Conservation (phyloP, 2,888 invertebrate species). For the Ennomos erosarius region DNA sequence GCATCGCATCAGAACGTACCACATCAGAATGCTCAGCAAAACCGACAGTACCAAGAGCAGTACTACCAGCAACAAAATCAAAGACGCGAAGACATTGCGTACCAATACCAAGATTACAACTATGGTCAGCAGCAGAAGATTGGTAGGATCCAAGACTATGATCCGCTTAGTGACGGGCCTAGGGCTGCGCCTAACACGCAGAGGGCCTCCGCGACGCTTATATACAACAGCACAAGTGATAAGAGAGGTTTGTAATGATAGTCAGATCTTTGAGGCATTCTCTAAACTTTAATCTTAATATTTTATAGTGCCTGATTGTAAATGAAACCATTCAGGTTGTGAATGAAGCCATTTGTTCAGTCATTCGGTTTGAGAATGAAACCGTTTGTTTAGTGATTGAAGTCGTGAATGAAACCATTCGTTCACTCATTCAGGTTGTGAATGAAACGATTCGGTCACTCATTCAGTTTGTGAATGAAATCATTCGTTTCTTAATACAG, state of each 20-base stretch:
- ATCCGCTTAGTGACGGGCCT: conserved; percentile 90
- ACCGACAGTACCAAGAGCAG: conserved; percentile 51
- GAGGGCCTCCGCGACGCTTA: conserved; percentile 92
- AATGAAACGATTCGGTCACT: no score
- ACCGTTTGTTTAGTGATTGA: no score
- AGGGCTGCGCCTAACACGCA: conserved; percentile 89
- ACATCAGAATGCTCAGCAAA: conserved; percentile 38
- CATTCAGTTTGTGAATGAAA: no score
- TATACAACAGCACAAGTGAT: conserved; percentile 88
- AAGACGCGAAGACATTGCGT: conserved; percentile 54
- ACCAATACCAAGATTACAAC: conserved; percentile 56
- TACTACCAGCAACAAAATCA: conserved; percentile 39
- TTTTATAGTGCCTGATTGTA: no score
- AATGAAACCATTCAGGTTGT: no score
- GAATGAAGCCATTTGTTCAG: no score
- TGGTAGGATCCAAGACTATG: conserved; percentile 92
- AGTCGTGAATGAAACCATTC: no score
- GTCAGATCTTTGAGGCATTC: not conserved
- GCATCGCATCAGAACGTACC: conserved; percentile 35
- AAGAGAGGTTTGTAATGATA: conserved; percentile 63
- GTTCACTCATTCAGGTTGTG: no score
- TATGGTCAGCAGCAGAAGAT: conserved; percentile 78
- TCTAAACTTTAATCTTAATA: no score
- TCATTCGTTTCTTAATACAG: no score
- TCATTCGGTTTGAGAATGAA: no score